Evolutionary conservation across 2,797 vertebrate genomes (phyloP), one percentile per base, ranked within the genome.

Genomic region (Gymnocypris eckloni): DNA sequence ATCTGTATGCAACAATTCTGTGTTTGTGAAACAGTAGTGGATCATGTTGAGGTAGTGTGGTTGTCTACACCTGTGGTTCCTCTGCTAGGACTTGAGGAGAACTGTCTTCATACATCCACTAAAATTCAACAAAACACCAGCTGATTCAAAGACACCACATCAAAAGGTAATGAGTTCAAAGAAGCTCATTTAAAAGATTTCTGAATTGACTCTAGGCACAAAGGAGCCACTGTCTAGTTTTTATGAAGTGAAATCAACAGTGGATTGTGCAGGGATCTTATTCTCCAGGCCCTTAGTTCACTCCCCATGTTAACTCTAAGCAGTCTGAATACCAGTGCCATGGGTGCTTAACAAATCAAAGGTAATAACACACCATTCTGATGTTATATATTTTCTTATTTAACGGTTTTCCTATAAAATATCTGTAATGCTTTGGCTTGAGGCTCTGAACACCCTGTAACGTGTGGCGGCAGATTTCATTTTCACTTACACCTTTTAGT

Each of bases 401-500:
- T 37, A 72, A 15, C 2, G 0, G 8, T 25, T 61, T 81, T 43
- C 71, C 28, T 76, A n/a, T 33, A 37, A n/a, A 18, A 15, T 67
- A 71, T 78, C 52, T 59, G 18, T 48, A 33, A 76, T 82, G 56
- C 8, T 84, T 81, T 56, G 54, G 13, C 15, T 39, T 22, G 82
- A 75, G 66, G 66, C 33, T 67, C 25, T 0, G 41, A 61, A 72
- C 37, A 59, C 54, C 22, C 39, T 33, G 56, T 37, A n/a, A 64
- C 8, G 7, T 25, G 56, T 33, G 72, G 45, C n/a, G 12, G 37
- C 28, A 59, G 81, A 67, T 86, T 79, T 73, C 71, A 28, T 4
- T 84, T 81, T 77, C 64, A 28, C 90, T 64, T 83, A 73, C 13
- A 88, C 83, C 89, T 84, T 81, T 43, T 85, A 88, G 66, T 84